Evolutionary conservation across 2,797 vertebrate genomes (phyloP).

Genomic region (Jordanella pulchra): DNA sequence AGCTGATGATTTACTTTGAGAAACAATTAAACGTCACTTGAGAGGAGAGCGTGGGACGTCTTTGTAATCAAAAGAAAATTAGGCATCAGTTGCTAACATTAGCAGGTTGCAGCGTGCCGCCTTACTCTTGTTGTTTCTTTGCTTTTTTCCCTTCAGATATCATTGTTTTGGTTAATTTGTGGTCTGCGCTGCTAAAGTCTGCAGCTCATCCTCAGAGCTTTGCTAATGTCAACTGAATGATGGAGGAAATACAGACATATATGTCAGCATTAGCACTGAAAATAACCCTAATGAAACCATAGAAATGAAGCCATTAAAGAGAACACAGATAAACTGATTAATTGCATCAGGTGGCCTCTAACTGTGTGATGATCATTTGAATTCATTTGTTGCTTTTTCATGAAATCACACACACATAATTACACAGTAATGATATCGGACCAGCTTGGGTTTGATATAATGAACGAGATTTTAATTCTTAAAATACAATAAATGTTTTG

Average conservation of each 20-base stretch:
- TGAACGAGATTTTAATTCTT: too few relatives aligned
- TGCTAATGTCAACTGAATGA: slow-evolving; percentile 46
- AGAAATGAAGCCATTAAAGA: slow-evolving; percentile 29
- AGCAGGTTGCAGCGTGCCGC: slow-evolving; percentile 59
- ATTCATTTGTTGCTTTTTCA: not conserved
- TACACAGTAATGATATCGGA: not conserved
- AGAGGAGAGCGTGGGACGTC: slow-evolving; percentile 78
- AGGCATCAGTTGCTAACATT: slow-evolving; percentile 73
- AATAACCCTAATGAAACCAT: slow-evolving; percentile 32
- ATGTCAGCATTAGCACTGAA: slow-evolving; percentile 41
- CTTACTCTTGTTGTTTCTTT: slow-evolving; percentile 47
- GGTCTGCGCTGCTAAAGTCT: slow-evolving; percentile 43
- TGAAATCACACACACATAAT: slow-evolving; percentile 4
- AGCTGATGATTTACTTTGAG: slow-evolving; percentile 80
- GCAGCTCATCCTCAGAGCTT: slow-evolving; percentile 53
- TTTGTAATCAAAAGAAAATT: slow-evolving; percentile 80
- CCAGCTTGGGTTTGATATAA: not conserved
- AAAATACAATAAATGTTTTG: too few relatives aligned
- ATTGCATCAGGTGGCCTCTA: slow-evolving; percentile 9
- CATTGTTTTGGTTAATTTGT: slow-evolving; percentile 60
- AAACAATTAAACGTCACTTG: slow-evolving; percentile 77
- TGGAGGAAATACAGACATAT: slow-evolving; percentile 18
- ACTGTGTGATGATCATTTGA: slow-evolving; percentile 2
- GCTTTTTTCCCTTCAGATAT: slow-evolving; percentile 43
- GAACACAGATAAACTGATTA: slow-evolving; percentile 23